A percentile compares a stretch with the other conserved stretches of the same genome.
These are phyloP conservation scores for Acanthopleura granulata DNA, from an alignment of 2,888 invertebrate species.

Conservation along the genomic window DNA sequence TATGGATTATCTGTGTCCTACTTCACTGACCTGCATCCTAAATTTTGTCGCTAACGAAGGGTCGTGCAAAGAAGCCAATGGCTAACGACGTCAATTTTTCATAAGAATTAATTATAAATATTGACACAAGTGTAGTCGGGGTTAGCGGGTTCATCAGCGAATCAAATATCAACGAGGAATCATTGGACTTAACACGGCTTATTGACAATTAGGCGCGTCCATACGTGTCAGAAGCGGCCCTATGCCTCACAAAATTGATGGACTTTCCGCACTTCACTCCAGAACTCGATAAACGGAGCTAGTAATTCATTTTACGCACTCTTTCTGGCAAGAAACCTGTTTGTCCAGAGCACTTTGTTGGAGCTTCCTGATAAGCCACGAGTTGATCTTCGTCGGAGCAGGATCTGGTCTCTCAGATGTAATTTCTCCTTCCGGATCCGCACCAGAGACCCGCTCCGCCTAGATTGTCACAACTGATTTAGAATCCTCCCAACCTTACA, in stretches of 20 bases:
- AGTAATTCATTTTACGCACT: slow-evolving; percentile 2
- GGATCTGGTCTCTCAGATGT: background rate
- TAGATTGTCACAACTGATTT: too few species aligned
- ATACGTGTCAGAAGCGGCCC: slow-evolving; percentile 3
- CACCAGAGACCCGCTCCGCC: too few species aligned
- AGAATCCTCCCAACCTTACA: too few species aligned
- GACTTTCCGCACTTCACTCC: background rate
- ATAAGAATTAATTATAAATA: background rate
- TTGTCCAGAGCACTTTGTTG: background rate
- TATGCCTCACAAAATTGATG: slow-evolving; percentile 3
- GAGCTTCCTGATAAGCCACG: background rate
- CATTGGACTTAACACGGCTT: background rate
- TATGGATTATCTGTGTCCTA: too few species aligned
- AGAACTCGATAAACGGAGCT: background rate
- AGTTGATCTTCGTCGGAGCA: background rate
- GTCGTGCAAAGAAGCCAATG: background rate
- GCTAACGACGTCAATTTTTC: background rate
- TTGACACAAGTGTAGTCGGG: background rate
- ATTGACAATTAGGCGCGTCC: background rate
- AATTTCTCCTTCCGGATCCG: background rate
- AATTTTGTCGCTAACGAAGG: too few species aligned
- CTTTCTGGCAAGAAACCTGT: background rate
- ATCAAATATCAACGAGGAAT: background rate
- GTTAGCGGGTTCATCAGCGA: background rate
- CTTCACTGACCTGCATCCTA: too few species aligned